Conservation (phyloP, 2,888 invertebrate species). For the Nemotelus nigrinus region DNA sequence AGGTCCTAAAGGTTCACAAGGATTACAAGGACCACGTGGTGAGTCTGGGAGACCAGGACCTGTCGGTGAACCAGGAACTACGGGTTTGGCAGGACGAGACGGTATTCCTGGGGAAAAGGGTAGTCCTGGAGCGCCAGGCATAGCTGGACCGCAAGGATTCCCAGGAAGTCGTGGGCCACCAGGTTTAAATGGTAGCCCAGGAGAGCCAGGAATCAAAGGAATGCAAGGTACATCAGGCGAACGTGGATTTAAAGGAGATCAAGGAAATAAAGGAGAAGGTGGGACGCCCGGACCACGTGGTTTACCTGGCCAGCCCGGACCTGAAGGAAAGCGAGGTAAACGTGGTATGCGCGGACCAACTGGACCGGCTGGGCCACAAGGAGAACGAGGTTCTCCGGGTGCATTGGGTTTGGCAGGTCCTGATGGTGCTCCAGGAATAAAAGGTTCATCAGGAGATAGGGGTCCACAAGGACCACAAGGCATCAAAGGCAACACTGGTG, state of each 20-base stretch:
- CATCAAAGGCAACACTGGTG: constrained; percentile 71
- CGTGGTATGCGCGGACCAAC: constrained; percentile 80
- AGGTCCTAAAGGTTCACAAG: constrained; percentile 84
- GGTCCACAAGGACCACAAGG: constrained; percentile 75
- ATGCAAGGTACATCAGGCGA: constrained; percentile 80
- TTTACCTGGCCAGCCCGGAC: constrained; percentile 76
- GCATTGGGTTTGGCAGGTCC: constrained; percentile 76
- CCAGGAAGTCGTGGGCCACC: constrained; percentile 83
- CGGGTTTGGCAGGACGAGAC: constrained; percentile 81
- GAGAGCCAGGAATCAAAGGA: constrained; percentile 80
- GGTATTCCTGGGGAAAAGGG: constrained; percentile 86
- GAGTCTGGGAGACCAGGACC: constrained; percentile 83
- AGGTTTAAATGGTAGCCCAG: constrained; percentile 78
- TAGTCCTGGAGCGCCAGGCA: constrained; percentile 76
- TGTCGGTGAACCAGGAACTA: constrained; percentile 79
- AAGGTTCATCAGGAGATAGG: constrained; percentile 79
- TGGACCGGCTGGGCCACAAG: constrained; percentile 76
- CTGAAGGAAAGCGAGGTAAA: constrained; percentile 83
- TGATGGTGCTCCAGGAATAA: constrained; percentile 80
- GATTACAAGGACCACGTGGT: constrained; percentile 82
- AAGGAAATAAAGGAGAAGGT: constrained; percentile 78
- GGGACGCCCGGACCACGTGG: constrained; percentile 81
- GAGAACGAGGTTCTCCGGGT: constrained; percentile 71
- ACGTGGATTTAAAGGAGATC: constrained; percentile 82
- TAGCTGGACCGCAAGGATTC: constrained; percentile 81